Base-by-base conservation (phyloP, 2,797 vertebrate genomes). In the Spea hammondii region DNA sequence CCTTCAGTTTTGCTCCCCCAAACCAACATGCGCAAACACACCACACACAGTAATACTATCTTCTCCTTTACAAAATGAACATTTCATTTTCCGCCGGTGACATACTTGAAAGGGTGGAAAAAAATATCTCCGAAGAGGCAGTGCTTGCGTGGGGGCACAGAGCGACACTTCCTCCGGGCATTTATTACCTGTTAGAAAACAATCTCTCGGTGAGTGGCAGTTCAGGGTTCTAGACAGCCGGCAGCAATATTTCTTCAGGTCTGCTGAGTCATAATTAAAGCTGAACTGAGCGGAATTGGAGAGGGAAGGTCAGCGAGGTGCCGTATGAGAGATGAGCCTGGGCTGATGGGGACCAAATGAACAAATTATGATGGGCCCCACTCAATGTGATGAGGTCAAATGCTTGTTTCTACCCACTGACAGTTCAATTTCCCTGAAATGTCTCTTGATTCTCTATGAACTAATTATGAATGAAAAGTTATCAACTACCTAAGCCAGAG, bases 401-500 rank as follows among this genome's bases (percentile, higher is more conserved):
- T 92, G 93, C 93, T 95, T 95, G 93, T 93, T 94, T 95, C 95
- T 96, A 90, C 87, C 93, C 92, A 92, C 94, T 98, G 97, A 98
- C 97, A 98, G 97, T 99, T 98, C 97, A 98, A 99, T 98, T 98
- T 98, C 97, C 97, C 95, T 94, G 95, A 94, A 92, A 95, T 92
- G 94, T 93, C 92, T 95, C 93, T 92, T 90, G 91, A 94, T 95
- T 97, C 94, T 94, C 94, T 88, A 94, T 88, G 90, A 91, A 91
- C 95, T 99, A 99, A 98, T 99, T 97, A 98, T 97, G 96, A 99
- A 97, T 97, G 96, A 99, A 98, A 97, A 95, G 95, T 97, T 96
- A 98, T 98, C 95, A 98, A 95, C 92, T 90, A 91, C 92, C 92
- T 86, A 88, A 92, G 90, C 91, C 92, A 95, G 93, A 95, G 91